phyloP scores from a whole-genome alignment of 2,888 invertebrate species.

The Diabrotica balteata region DNA sequence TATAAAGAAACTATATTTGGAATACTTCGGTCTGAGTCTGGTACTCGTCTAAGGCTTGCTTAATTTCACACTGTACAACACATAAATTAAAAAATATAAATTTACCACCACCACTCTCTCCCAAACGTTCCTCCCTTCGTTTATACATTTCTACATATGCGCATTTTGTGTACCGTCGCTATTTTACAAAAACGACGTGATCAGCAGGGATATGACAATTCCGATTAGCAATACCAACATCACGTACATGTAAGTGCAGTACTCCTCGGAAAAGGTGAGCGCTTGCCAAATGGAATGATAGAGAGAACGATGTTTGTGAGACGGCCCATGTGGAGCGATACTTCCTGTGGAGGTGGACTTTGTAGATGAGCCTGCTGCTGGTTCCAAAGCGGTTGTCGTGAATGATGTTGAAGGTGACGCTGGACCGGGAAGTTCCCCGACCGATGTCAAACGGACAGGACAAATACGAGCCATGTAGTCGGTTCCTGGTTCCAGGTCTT shows the following conservation, averaged over 20 bases:
- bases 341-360: constrained; percentile 49
- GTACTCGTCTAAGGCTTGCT: no score
- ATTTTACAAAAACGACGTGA: constrained; percentile 48
- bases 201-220: constrained; percentile 51
- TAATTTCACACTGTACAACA: no score
- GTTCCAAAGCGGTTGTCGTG: constrained; percentile 60
- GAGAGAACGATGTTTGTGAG: constrained; percentile 38
- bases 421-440: constrained; percentile 71
- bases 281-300: constrained; percentile 43
- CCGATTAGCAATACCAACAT: constrained; percentile 55
- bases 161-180: constrained; percentile 17
- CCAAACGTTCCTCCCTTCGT: constrained; percentile 6
- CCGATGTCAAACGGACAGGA: constrained; percentile 72
- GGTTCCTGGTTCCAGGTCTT: constrained; percentile 75
- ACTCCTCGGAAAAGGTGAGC: constrained; percentile 64
- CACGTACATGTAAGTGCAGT: constrained; percentile 64
- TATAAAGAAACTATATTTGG: no score
- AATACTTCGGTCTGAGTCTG: no score
- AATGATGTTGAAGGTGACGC: constrained; percentile 73
- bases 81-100: background rate
- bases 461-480: constrained; percentile 82
- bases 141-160: constrained; percentile 15
- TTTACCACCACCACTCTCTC: constrained; percentile 2
- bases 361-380: constrained; percentile 52
- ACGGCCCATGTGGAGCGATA: constrained; percentile 38